Evolutionary conservation across 1,140 invertebrate species (phyloP), one percentile per base, ranked within the genome.

Genomic region (Octopus bimaculoides): DNA sequence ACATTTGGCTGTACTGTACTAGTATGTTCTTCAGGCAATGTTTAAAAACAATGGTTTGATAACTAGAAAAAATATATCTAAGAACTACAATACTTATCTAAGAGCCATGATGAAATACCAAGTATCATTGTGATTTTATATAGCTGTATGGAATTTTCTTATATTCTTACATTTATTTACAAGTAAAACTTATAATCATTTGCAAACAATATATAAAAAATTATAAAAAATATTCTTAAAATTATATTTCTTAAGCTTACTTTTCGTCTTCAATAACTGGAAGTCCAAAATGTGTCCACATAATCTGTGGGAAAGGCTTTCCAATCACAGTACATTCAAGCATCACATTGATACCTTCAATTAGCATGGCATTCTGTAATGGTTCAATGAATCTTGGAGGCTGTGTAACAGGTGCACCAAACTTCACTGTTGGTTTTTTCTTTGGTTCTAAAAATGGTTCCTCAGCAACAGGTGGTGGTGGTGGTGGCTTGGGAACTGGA

Each of bases 351-450:
- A 85, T 86, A 52, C 87, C 88, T 78, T 87, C 88, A 8, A 85
- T 83, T 55, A 89, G 77, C 12, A 83, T 80, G n/a, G 80, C 81
- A 75, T 87, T 86, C 54, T 85, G 82, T 61, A 87, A 82, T 89
- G 96, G 96, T 86, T 97, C 85, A 7, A 86, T 82, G 80, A 89
- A 87, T n/a, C 80, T 81, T 77, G 88, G 88, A 53, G 83, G 84
- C 20, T 86, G 83, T 53, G 83, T 82, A n/a, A 83, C 83, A 10
- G 83, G 82, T 52, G 84, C 83, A n/a, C 77, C 77, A 7, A 69
- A 52, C 26, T 77, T 77, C 54, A 69, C 20, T 4, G 73, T 6
- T 41, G 80, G 79, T 56, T 82, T 81, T 54, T 83, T 77, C 55
- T 78, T 82, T 54, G 84, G 79, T 73, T 85, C 81, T 61, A 80